phyloP scores from a whole-genome alignment of 1,140 invertebrate species.

The Pogonus chalceus region DNA sequence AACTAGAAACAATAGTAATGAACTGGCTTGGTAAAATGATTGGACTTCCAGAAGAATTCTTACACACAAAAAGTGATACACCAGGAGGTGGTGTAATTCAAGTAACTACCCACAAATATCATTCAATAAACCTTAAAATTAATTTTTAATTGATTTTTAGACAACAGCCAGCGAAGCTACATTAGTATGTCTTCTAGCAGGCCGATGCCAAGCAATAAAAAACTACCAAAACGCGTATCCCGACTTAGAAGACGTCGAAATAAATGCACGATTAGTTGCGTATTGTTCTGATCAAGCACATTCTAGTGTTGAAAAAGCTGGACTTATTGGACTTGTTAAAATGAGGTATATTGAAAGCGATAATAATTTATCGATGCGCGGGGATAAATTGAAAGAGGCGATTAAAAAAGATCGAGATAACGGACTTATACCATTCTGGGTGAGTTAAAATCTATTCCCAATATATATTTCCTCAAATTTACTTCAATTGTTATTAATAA shows the following conservation, averaged over 20 bases:
- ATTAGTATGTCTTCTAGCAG: conserved; percentile 79
- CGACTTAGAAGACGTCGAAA: conserved; percentile 73
- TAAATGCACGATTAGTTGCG: conserved; percentile 84
- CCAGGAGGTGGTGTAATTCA: conserved; percentile 88
- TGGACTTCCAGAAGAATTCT: conserved; percentile 79
- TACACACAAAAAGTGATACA: conserved; percentile 62
- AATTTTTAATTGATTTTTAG: conserved; percentile 29
- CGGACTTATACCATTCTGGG: conserved; percentile 91
- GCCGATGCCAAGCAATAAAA: conserved; percentile 72
- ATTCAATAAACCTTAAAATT: background rate
- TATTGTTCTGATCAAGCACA: conserved; percentile 75
- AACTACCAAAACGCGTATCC: conserved; percentile 50
- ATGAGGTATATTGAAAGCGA: conserved; percentile 87
- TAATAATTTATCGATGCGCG: conserved; percentile 72
- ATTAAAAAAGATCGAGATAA: conserved; percentile 73
- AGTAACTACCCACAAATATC: conserved; percentile 28
- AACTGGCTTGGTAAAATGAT: conserved; percentile 97
- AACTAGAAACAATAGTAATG: conserved; percentile 92
- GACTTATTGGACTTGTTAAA: conserved; percentile 76
- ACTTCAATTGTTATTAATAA: no score
- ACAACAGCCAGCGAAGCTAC: conserved; percentile 89
- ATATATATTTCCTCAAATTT: no score
- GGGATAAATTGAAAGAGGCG: conserved; percentile 66
- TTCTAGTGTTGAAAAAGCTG: conserved; percentile 89
- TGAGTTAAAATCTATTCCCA: conserved; percentile 58